These are phyloP conservation scores for Plusia festucae DNA, from an alignment of 2,888 invertebrate species.

Conservation along the genomic window DNA sequence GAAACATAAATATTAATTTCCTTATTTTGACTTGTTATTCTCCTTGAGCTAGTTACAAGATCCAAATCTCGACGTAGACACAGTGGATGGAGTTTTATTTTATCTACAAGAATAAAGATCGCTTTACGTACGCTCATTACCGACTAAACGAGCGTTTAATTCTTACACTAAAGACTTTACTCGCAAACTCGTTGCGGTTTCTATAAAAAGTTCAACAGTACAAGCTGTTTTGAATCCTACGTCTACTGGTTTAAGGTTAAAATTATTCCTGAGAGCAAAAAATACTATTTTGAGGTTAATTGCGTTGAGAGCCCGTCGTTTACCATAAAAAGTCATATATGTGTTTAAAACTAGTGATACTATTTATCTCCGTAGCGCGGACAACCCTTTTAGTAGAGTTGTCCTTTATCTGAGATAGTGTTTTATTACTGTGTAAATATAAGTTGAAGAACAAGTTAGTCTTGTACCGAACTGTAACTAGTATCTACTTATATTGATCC, in stretches of 20 bases:
- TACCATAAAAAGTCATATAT: constrained; percentile 35
- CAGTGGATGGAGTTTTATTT: not conserved
- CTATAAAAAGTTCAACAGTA: constrained; percentile 10
- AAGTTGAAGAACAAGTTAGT: not conserved
- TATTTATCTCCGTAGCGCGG: constrained; percentile 18
- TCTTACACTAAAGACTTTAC: constrained; percentile 19
- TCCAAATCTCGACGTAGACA: not conserved
- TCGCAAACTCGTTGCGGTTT: constrained; percentile 2
- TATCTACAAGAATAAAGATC: not conserved
- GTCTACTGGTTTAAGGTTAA: constrained; percentile 21
- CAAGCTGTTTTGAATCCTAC: constrained; percentile 28
- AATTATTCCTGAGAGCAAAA: constrained; percentile 6
- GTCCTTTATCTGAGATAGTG: constrained; percentile 4
- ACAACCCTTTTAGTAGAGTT: constrained; percentile 12
- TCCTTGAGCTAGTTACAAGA: not conserved
- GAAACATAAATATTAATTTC: not conserved
- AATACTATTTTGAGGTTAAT: constrained; percentile 33
- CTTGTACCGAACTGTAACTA: not conserved
- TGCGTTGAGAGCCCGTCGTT: constrained; percentile 20
- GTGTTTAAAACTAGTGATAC: constrained; percentile 23
- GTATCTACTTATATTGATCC: not conserved
- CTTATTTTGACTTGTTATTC: constrained; percentile 1
- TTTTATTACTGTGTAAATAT: not conserved
- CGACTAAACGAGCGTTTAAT: constrained; percentile 25
- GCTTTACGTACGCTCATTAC: not conserved